A percentile compares a stretch with the other conserved stretches of the same genome.
These are phyloP conservation scores for Polia nebulosa DNA, from an alignment of 2,888 invertebrate species.

Conservation along the genomic window DNA sequence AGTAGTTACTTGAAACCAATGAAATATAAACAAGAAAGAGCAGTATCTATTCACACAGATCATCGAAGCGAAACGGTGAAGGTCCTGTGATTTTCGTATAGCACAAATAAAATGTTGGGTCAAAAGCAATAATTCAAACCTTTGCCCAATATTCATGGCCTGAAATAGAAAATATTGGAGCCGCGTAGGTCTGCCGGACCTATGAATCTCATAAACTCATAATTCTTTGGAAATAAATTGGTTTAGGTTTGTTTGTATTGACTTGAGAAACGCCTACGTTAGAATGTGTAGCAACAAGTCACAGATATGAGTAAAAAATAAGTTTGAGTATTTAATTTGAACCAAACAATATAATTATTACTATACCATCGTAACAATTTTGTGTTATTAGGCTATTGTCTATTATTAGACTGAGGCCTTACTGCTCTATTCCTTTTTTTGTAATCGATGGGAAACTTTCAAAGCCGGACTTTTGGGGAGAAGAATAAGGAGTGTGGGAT, in stretches of 20 bases:
- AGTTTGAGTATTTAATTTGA: neutral
- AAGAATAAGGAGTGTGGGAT: too few species aligned
- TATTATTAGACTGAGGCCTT: too few species aligned
- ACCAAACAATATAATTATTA: too few species aligned
- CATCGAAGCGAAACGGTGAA: slow-evolving; percentile 30
- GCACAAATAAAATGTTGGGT: slow-evolving; percentile 68
- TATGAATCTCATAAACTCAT: slow-evolving; percentile 47
- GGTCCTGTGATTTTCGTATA: slow-evolving; percentile 52
- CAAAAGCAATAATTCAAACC: slow-evolving; percentile 67
- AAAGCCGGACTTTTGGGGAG: too few species aligned
- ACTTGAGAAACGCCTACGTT: slow-evolving; percentile 38
- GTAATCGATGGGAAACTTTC: too few species aligned
- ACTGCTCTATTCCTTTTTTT: too few species aligned
- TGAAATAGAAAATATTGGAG: slow-evolving; percentile 54
- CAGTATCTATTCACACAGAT: slow-evolving; percentile 40
- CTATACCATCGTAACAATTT: too few species aligned
- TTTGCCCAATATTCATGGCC: slow-evolving; percentile 65
- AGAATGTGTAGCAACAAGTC: slow-evolving; percentile 41
- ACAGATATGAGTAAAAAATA: neutral
- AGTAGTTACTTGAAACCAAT: neutral
- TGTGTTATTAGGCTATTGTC: too few species aligned
- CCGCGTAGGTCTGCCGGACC: slow-evolving; percentile 17
- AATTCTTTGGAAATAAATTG: slow-evolving; percentile 38
- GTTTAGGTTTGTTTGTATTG: slow-evolving; percentile 11
- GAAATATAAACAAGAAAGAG: slow-evolving; percentile 13